phyloP scores from a whole-genome alignment of 1,140 invertebrate species.

The Drosophila truncata region DNA sequence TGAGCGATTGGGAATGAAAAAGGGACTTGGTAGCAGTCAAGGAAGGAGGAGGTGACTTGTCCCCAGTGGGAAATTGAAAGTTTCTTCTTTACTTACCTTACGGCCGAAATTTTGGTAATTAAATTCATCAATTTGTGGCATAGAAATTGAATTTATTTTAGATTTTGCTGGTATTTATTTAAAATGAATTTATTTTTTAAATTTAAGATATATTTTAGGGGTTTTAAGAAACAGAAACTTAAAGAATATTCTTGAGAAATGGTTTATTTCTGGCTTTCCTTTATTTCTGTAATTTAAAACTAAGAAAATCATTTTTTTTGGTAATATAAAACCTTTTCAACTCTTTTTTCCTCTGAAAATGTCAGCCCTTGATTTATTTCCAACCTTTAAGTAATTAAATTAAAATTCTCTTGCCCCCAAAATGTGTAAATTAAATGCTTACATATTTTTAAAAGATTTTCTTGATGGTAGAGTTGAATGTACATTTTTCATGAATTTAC shows the following conservation, averaged over 20 bases:
- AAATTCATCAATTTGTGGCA: conserved; percentile 6
- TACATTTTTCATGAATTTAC: conserved; percentile 1
- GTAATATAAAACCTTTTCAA: background rate
- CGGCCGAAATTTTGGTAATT: background rate
- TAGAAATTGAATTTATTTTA: background rate
- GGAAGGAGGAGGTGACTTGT: background rate
- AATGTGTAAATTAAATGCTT: background rate
- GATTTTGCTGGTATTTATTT: background rate
- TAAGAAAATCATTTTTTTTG: no score
- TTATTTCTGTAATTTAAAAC: background rate
- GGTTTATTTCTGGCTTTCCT: background rate
- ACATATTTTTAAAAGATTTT: background rate
- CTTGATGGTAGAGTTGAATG: background rate
- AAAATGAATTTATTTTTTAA: no score
- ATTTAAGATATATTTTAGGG: no score
- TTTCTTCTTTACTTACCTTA: background rate
- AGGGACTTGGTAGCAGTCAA: background rate
- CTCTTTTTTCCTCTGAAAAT: no score
- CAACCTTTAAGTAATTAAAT: background rate
- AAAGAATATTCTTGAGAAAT: no score
- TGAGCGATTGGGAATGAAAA: conserved; percentile 20
- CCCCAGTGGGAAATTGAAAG: conserved; percentile 8
- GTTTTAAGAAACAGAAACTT: no score
- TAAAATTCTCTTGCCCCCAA: background rate
- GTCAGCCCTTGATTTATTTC: background rate